These are phyloP conservation scores for Elegia similella DNA, from an alignment of 2,888 invertebrate genomes.

Conservation along the genomic window DNA sequence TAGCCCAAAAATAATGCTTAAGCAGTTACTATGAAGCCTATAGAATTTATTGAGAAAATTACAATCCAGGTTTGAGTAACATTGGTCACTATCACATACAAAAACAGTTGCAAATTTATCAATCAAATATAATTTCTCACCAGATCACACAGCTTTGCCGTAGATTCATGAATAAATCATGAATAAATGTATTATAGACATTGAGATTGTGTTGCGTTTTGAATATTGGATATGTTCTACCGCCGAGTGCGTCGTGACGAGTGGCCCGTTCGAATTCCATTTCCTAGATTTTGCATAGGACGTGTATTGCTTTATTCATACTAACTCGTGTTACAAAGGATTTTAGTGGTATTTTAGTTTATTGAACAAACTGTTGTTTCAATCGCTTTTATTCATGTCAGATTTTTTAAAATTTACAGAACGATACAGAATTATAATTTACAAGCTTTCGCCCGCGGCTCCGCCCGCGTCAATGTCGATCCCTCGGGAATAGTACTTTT, in stretches of 20 bases:
- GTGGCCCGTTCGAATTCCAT: slow-evolving; percentile 9
- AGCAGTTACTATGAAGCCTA: too few relatives aligned
- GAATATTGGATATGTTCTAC: slow-evolving; percentile 14
- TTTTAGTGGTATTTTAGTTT: not conserved
- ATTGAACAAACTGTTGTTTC: too few relatives aligned
- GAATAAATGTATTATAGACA: slow-evolving; percentile 7
- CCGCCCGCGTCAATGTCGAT: too few relatives aligned
- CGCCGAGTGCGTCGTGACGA: not conserved
- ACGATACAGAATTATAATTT: too few relatives aligned
- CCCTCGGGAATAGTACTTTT: too few relatives aligned
- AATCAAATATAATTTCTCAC: not conserved
- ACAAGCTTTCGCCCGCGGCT: too few relatives aligned
- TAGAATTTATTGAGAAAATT: too few relatives aligned
- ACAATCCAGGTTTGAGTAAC: too few relatives aligned
- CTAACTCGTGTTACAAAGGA: slow-evolving; percentile 3
- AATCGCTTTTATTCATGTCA: too few relatives aligned
- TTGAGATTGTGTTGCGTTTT: slow-evolving; percentile 8
- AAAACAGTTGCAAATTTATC: not conserved
- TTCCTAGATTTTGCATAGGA: slow-evolving; percentile 10
- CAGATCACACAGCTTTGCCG: not conserved
- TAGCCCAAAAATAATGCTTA: too few relatives aligned
- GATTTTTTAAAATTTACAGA: too few relatives aligned
- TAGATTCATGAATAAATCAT: slow-evolving; percentile 10
- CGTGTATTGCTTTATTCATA: slow-evolving; percentile 16
- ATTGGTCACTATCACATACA: too few relatives aligned